These are phyloP conservation scores for Apogon hyalosoma DNA, from an alignment of 2,797 vertebrate species.

Conservation along the genomic window DNA sequence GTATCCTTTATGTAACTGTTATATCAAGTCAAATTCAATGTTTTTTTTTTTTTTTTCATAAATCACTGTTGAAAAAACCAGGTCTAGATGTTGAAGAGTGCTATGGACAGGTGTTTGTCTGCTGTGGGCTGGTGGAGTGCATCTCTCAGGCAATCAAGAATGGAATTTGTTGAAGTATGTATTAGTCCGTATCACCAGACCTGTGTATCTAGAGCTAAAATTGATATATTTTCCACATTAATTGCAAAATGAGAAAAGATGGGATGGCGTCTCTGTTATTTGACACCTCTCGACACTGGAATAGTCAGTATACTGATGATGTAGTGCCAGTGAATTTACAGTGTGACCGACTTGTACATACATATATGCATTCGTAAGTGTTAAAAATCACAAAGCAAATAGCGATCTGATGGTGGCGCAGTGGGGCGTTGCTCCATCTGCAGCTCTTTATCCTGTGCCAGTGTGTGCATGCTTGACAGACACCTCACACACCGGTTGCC, in stretches of 20 bases:
- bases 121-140: conserved; percentile 59
- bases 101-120: conserved; percentile 67
- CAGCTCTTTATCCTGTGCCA: conserved; percentile 65
- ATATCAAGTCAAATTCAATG: conserved; percentile 49
- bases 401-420: conserved; percentile 49
- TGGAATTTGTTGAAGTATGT: conserved; percentile 43
- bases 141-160: conserved; percentile 57
- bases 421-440: conserved; percentile 54
- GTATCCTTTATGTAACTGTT: conserved; percentile 7
- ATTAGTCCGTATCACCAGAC: conserved; percentile 30
- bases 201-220: conserved; percentile 1
- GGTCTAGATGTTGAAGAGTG: conserved; percentile 60
- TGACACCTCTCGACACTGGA: conserved; percentile 1
- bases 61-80: conserved; percentile 40
- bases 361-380: conserved; percentile 24
- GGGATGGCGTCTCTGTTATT: no score
- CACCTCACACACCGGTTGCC: conserved; percentile 79
- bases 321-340: conserved; percentile 15
- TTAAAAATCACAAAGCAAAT: conserved; percentile 40
- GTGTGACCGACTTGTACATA: conserved; percentile 38
- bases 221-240: conserved; percentile 6
- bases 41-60: conserved; percentile 35
- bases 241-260: background rate
- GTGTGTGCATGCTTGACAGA: conserved; percentile 69
- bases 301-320: background rate